Evolutionary conservation across 2,113 vertebrate species (phyloP), one percentile per base, ranked within the genome.

Genomic region (Erythrocercus mccallii): DNA sequence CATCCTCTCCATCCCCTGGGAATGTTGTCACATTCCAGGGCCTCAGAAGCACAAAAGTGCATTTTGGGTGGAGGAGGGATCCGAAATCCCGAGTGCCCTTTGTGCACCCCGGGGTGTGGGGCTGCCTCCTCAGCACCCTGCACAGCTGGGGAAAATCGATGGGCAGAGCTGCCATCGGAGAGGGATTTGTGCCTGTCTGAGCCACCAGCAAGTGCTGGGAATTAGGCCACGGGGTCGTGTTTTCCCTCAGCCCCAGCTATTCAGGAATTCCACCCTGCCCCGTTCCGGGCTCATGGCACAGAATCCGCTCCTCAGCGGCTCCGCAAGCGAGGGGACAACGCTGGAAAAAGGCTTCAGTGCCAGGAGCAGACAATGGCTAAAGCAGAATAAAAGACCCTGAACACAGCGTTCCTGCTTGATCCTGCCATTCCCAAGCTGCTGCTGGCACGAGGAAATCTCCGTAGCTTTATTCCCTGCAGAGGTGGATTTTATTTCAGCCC

Each of bases 371-470:
- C 91, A 97, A 94, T 88, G 61, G 88, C 72, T 48, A 87, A 92
- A 79, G 11, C 72, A 74, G 94, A 94, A 96, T 88, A 94, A 97
- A 97, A 95, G 83, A 14, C 69, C 81, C 73, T 94, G 92, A 86
- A 97, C 95, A 91, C 60, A 44, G 48, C 25, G 94, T 95, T 95
- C 94, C 86, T 91, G 86, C 94, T 94, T 81, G 91, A 86, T 93
- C 89, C 95, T 71, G 86, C 2, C 18, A 78, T 96, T 95, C 82
- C 88, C 92, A 71, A 94, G 89, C 86, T 84, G 86, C 92, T 20
- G 13, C 77, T 95, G 92, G 83, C 40, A 15, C 3, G 0, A 45
- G 95, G 81, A 86, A 64, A 92, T 84, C 86, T 31, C 92, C 31
- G 64, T 24, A 12, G 76, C 77, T 95, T 89, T 86, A 69, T 71